phyloP scores from a whole-genome alignment of 2,113 vertebrate species.

The Vicugna pacos region DNA sequence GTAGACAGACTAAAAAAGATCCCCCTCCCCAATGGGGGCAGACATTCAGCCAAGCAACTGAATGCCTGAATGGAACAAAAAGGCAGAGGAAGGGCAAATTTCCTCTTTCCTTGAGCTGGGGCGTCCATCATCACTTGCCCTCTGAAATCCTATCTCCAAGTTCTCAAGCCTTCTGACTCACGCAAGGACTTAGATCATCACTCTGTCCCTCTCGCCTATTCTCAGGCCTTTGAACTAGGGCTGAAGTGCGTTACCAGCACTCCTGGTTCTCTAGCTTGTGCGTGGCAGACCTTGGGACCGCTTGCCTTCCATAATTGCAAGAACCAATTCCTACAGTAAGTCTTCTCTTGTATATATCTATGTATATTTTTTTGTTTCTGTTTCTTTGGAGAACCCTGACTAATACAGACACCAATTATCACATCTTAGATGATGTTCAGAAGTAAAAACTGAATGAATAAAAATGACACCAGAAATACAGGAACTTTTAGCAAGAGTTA shows the following conservation, averaged over 20 bases:
- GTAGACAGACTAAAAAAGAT: not conserved
- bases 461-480: not conserved
- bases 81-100: not conserved
- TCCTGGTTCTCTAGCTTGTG: not conserved
- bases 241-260: not conserved
- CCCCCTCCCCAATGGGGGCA: not conserved
- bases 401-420: not conserved
- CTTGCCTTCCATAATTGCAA: too few relatives aligned
- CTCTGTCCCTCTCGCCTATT: too few relatives aligned
- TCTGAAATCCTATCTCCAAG: not conserved
- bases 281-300: not conserved
- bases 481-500: not conserved
- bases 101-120: not conserved
- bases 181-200: not conserved
- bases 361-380: not conserved
- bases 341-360: not conserved
- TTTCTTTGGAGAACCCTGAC: not conserved
- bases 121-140: not conserved
- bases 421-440: not conserved
- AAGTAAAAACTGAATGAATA: not conserved
- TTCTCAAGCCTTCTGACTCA: not conserved
- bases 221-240: not conserved
- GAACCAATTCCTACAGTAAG: not conserved
- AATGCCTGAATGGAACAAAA: not conserved
- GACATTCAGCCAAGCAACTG: not conserved